Evolutionary conservation across 1,140 invertebrate genomes (phyloP).

Genomic region (Pollicipes pollicipes): DNA sequence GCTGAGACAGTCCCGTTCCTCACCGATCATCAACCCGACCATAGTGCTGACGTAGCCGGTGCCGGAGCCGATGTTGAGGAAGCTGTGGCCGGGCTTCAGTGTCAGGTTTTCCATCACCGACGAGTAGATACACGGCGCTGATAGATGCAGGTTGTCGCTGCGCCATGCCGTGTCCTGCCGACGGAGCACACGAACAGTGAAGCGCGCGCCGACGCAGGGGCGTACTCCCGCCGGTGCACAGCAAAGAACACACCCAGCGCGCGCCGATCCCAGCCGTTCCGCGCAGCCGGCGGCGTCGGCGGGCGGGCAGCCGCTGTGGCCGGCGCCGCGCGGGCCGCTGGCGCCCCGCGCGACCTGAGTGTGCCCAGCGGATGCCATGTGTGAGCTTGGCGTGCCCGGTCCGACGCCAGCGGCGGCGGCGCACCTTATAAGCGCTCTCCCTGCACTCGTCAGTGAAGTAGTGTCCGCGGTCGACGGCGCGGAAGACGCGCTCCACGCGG

Average conservation of each 20-base stretch:
- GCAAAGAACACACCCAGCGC: constrained; percentile 88
- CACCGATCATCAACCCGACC: constrained; percentile 65
- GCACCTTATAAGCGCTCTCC: constrained; percentile 51
- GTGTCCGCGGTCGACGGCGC: constrained; percentile 62
- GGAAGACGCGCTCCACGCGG: constrained; percentile 54
- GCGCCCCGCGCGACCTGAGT: constrained; percentile 22
- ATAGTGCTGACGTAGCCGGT: constrained; percentile 80
- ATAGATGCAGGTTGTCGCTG: constrained; percentile 58
- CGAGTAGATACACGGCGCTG: constrained; percentile 76
- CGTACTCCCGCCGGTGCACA: constrained; percentile 65
- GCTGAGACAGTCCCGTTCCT: constrained; percentile 39
- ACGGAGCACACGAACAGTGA: too few relatives aligned
- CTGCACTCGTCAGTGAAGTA: constrained; percentile 51
- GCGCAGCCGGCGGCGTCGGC: constrained; percentile 89
- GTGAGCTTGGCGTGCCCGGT: too few relatives aligned
- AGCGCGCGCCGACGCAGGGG: constrained; percentile 55
- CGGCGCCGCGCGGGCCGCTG: constrained; percentile 43
- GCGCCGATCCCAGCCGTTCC: constrained; percentile 80
- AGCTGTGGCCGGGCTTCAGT: constrained; percentile 52
- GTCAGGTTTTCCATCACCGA: constrained; percentile 70
- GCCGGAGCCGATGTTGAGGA: constrained; percentile 75
- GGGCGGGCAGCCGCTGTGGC: constrained; percentile 77
- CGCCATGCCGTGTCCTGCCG: constrained; percentile 53
- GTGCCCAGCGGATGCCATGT: too few relatives aligned
- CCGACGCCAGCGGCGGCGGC: constrained; percentile 30